Evolutionary conservation across 2,797 vertebrate species (phyloP), one percentile per base, ranked within the genome.

Genomic region (Eidolon dupreanum): DNA sequence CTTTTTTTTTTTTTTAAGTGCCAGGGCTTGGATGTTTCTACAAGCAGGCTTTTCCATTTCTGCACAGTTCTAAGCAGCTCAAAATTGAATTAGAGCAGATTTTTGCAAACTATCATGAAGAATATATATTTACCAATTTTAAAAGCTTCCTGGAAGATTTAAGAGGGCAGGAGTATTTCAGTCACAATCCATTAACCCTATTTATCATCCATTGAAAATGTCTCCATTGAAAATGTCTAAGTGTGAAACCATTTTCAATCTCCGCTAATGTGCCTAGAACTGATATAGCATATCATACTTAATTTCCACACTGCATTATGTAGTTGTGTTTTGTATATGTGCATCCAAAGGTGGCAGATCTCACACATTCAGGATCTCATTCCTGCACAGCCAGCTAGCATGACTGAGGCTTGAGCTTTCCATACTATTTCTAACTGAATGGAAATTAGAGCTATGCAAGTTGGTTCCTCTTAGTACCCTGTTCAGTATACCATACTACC

Each of bases 161-260:
- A 96, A 94, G 90, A 97, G 94, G 94, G 93, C 90, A 93, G 92
- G 79, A 87, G 77, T 79, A 55, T 66, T 88, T 97, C 95, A 97
- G 93, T 97, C 79, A 73, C 91, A 96, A 94, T 84, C 94, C 89
- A 97, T 97, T 98, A 97, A 94, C 83, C 24, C 11, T 96, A 95
- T 97, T 98, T 98, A 95, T 97, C 93, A 97, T 77, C 87, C 83
- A 82, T 6, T 85, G 94, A 97, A 98, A 96, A 96, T 87, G 85
- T 55, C 73, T 57, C 87, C 83, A 82, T 6, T 85, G 94, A 97
- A 98, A 96, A 96, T 87, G 85, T 55, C 73, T 57, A 95, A 97
- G 65, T 85, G 36, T 55, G 97, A 98, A 97, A 57, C 68, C 57
- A 11, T 97, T 98, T 98, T 90, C 93, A 91, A 38, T 95, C 33